Base-by-base conservation (phyloP, 1,140 invertebrate genomes). In the Bombus fervidus region DNA sequence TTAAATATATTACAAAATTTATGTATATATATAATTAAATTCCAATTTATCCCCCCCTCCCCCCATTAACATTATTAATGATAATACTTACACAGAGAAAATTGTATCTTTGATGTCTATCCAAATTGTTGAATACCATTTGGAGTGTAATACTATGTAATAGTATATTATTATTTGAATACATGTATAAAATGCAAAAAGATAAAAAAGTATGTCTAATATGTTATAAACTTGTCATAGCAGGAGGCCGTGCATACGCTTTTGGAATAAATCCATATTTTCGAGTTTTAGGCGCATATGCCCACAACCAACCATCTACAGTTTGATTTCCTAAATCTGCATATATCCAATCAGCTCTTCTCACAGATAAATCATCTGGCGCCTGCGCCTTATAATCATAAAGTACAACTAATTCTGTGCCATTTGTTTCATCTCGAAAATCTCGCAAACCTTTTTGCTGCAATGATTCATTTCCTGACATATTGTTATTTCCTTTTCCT, bases 221-320 rank as follows among this genome's bases (percentile, higher is more conserved):
- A 89, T 96, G 9, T 78, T 95, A 98, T 86, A 98, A 96, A 92
- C 97, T 97, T 22, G 98, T 99, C 97, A 98, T 98, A 72, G 98
- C 98, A 2, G 98, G 98, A 15, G 98, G 97, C n/a, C 98, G 96
- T 1, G 98, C 98, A 93, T 99, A 99, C 0, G 98, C 98, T 94
- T 98, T 98, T 22, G 98, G 98, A 91, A 99, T 98, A 94, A 99
- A 99, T 25, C 98, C 98, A 93, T 98, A 99, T 95, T 98, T 98
- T 43, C 98, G 95, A 22, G 98, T 98, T 95, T 98, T 98, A 1
- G 98, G 98, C 18, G 98, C 98, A 94, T 98, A 99, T 0, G 98
- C 98, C 98, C 98, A 99, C 47, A 99, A 95, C 98, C 98, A 99
- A 22, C 98, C 98, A 92, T 98, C 98, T 2, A 99, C 98, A 0